These are phyloP conservation scores for Contarinia nasturtii DNA, from an alignment of 1,140 invertebrate species.

Conservation along the genomic window DNA sequence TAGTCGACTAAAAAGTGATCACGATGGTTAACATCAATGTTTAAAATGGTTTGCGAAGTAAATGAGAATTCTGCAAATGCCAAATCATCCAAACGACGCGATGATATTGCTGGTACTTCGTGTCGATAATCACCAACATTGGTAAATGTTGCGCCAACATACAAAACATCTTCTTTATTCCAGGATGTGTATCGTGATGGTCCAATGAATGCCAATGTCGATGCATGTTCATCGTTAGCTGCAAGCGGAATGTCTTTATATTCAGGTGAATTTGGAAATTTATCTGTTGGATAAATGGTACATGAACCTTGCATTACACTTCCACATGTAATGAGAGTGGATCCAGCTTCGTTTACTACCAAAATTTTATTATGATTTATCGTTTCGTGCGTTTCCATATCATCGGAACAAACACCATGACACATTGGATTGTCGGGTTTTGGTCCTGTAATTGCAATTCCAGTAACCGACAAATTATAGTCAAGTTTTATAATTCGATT, in stretches of 20 bases:
- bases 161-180: constrained; percentile 62
- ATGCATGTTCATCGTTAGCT: constrained; percentile 77
- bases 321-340: constrained; percentile 70
- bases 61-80: constrained; percentile 56
- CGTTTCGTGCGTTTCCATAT: constrained; percentile 43
- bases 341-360: constrained; percentile 63
- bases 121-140: constrained; percentile 83
- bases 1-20: constrained; percentile 91
- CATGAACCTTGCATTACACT: constrained; percentile 76
- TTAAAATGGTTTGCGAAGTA: constrained; percentile 73
- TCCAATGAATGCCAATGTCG: constrained; percentile 87
- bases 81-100: constrained; percentile 56
- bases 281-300: constrained; percentile 61
- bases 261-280: constrained; percentile 52
- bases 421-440: constrained; percentile 70
- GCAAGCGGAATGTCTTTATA: constrained; percentile 66
- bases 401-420: constrained; percentile 55
- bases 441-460: constrained; percentile 47
- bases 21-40: constrained; percentile 83
- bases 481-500: constrained; percentile 71
- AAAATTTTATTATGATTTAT: constrained; percentile 87
- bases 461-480: constrained; percentile 46
- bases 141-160: constrained; percentile 88
- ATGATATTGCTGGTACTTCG: constrained; percentile 82
- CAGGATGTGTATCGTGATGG: constrained; percentile 66